Conservation (phyloP, 2,888 invertebrate genomes). For the Sialis fuliginosa region DNA sequence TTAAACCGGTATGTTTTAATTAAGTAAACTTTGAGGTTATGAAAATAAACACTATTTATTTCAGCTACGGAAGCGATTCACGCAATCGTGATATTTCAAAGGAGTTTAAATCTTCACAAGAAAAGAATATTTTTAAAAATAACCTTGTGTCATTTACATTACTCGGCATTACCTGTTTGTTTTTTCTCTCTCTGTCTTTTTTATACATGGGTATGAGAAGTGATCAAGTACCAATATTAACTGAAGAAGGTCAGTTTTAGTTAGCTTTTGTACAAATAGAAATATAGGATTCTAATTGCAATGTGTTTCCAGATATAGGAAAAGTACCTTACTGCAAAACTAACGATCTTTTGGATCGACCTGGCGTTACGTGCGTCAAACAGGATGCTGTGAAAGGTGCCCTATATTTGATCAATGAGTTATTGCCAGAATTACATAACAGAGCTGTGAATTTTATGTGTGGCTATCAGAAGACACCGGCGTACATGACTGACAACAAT, state of each 20-base stretch:
- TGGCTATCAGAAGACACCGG: slow-evolving; percentile 27
- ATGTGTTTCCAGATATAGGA: too few species aligned
- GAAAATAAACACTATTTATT: background rate
- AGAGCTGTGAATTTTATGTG: slow-evolving; percentile 39
- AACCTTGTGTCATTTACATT: slow-evolving; percentile 46
- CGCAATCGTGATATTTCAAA: slow-evolving; percentile 17
- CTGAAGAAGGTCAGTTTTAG: background rate
- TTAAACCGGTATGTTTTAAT: background rate
- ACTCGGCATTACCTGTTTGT: slow-evolving; percentile 38
- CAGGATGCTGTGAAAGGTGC: slow-evolving; percentile 42
- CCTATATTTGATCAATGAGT: slow-evolving; percentile 39
- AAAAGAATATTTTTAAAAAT: slow-evolving; percentile 35
- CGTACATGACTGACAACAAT: slow-evolving; percentile 35
- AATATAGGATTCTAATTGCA: too few species aligned
- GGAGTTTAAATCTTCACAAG: slow-evolving; percentile 20
- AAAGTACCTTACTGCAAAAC: slow-evolving; percentile 33
- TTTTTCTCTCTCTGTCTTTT: slow-evolving; percentile 46
- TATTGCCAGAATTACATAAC: slow-evolving; percentile 43
- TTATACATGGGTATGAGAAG: slow-evolving; percentile 49
- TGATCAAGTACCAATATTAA: slow-evolving; percentile 30
- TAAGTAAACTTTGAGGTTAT: too few species aligned
- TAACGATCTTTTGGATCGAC: slow-evolving; percentile 21
- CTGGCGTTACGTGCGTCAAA: slow-evolving; percentile 46
- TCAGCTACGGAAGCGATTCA: slow-evolving; percentile 1
- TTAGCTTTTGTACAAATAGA: background rate